Base-by-base conservation (phyloP, 2,113 vertebrate genomes). In the Diadophis punctatus region DNA sequence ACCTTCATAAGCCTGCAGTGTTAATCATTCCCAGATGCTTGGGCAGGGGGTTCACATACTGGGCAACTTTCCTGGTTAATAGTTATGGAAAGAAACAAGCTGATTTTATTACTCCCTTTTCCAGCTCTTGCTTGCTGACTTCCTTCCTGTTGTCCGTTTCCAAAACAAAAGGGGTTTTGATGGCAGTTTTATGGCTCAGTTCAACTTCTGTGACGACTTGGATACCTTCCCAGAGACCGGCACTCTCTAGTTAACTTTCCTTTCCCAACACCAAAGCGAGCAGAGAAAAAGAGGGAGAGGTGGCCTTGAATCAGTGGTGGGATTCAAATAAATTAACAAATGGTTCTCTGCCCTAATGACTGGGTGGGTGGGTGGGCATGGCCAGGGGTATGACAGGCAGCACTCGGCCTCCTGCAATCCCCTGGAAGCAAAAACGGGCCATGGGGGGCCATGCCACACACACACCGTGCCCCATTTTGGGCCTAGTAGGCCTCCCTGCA, bases 61-160 rank as follows among this genome's bases (percentile, higher is more conserved):
- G 27, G 52, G 53, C 8, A 58, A 22, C 93, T 86, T 58, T 1
- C 95, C 93, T 1, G 90, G 93, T 91, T 94, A 27, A 58, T 91
- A 95, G 93, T 93, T 25, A 88, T 93, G 95, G 86, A 94, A 96
- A 95, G 93, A 58, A 63, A 49, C 16, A 6, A 48, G 49, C 14
- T 87, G 87, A 20, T 30, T 93, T 12, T 3, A 48, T 39, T 22
- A 30, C 11, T 8, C 93, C 94, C 1, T 0, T 95, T 93, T 95
- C 94, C 92, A 95, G 95, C 91, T 94, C 95, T 93, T 80, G 12
- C 8, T 16, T 0, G 0, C 51, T 0, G 0, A 14, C 86, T 84
- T 22, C 11, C 94, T 97, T 96, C 97, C 97, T 97, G 96, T 96
- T 93, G 88, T 4, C 53, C 60, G 84, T 94, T 95, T 93, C 96